Conservation (phyloP, 2,113 vertebrate genomes). For the Upupa epops region DNA sequence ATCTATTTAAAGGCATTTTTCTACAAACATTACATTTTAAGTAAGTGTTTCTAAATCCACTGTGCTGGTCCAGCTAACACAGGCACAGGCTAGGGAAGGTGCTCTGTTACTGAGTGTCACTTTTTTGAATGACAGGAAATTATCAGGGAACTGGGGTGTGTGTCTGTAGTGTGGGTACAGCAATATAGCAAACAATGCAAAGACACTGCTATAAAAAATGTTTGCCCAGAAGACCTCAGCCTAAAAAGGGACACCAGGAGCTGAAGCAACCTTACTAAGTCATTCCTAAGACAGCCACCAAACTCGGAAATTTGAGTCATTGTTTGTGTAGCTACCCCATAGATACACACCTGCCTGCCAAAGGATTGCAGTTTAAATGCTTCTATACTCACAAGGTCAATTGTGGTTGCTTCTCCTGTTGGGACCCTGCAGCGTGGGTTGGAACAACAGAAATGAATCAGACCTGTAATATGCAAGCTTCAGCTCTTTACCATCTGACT, state of each 20-base stretch:
- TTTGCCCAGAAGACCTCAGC: background rate
- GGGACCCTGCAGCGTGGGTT: conserved; percentile 32
- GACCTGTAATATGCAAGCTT: conserved; percentile 21
- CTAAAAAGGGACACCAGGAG: background rate
- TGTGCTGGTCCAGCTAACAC: background rate
- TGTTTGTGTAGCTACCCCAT: background rate
- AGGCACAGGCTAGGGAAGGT: background rate
- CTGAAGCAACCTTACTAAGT: background rate
- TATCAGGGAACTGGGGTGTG: rapidly evolving
- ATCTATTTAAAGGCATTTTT: conserved; percentile 5
- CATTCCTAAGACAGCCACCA: background rate
- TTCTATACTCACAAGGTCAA: conserved; percentile 21
- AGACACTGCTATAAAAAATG: background rate
- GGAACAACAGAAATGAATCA: conserved; percentile 43
- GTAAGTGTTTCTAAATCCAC: background rate
- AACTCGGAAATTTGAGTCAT: conserved; percentile 10
- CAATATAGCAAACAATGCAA: background rate
- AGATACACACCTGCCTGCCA: background rate
- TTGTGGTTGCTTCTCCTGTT: conserved; percentile 24
- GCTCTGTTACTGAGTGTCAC: background rate
- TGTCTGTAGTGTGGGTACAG: background rate
- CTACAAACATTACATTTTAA: conserved; percentile 20
- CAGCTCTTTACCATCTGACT: conserved; percentile 8
- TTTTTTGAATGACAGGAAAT: background rate
- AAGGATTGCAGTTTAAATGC: conserved; percentile 3